These are phyloP conservation scores for Stictonetta naevosa DNA, from an alignment of 2,113 vertebrate species.

Conservation along the genomic window DNA sequence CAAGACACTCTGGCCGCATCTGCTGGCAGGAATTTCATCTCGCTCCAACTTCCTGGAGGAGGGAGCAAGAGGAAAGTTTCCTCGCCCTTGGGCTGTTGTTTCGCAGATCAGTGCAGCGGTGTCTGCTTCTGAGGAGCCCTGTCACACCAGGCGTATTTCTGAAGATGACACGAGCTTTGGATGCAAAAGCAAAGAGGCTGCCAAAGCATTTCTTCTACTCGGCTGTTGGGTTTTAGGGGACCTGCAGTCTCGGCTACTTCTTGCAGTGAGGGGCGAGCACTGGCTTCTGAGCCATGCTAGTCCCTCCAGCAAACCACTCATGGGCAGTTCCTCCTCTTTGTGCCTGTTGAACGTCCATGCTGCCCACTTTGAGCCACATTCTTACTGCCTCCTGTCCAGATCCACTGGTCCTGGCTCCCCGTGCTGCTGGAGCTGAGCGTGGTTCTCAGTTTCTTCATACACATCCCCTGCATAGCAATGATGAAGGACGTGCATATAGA, in stretches of 20 bases:
- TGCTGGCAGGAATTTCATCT: neutral
- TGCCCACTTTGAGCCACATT: accelerated
- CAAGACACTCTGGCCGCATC: neutral
- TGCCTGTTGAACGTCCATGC: neutral
- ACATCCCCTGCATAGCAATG: neutral
- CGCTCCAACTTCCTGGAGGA: neutral
- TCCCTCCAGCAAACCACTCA: accelerated
- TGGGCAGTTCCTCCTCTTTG: neutral
- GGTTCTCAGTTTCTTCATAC: neutral
- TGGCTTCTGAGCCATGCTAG: neutral
- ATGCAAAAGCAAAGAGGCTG: neutral
- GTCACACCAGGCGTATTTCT: neutral
- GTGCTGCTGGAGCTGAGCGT: accelerated
- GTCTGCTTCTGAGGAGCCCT: neutral
- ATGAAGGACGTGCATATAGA: neutral
- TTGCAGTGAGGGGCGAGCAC: neutral
- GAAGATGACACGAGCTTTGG: neutral
- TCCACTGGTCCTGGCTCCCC: neutral
- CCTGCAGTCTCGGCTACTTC: neutral
- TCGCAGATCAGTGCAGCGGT: neutral
- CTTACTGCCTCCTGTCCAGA: neutral
- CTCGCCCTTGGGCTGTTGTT: neutral
- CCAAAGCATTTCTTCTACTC: neutral
- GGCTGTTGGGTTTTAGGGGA: neutral
- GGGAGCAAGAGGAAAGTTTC: neutral